Base-by-base conservation (phyloP, 2,888 invertebrate species). In the Drosophila emarginata region DNA sequence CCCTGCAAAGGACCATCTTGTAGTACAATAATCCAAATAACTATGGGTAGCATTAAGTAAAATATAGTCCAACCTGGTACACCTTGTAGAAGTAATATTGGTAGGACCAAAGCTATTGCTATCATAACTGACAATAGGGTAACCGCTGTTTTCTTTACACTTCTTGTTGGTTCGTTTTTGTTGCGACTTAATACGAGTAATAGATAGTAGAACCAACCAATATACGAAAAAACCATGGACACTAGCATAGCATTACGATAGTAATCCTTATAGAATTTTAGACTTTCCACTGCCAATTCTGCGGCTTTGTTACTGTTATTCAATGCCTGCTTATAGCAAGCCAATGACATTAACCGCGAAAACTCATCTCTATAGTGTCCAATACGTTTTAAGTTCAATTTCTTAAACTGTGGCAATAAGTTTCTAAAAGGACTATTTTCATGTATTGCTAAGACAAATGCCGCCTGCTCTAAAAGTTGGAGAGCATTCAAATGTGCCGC, bases 191-290 rank as follows among this genome's bases (percentile, higher is more conserved):
- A 60, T n/a, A 61, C 72, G 18, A 71, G 45, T 15, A 74, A 14
- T 56, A 96, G 92, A 82, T 93, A 93, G 51, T 92, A 87, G 75
- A 96, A 95, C 96, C 96, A 96, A 4, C 95, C 95, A 45, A 95
- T 61, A 91, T 95, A 95, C 12, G 95, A 94, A 32, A 94, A 77
- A 0, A 95, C 93, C 39, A 95, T 93, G 78, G 94, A 93, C 32
- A 93, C 81, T 67, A 95, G 93, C 77, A 97, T 93, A 1, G 95
- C 93, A 62, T 93, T 93, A 88, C 97, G 95, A 90, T 97, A 97
- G 91, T 97, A 98, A 69, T 94, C 94, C 80, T 97, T 96, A 86
- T 97, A 98, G 90, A 97, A 97, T 45, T 93, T 93, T 11, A 98
- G 92, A 9, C 96, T 97, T 56, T 93, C 92, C 62, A 96, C 92